phyloP scores from a whole-genome alignment of 1,140 invertebrate genomes.

The Drosophila kikkawai region DNA sequence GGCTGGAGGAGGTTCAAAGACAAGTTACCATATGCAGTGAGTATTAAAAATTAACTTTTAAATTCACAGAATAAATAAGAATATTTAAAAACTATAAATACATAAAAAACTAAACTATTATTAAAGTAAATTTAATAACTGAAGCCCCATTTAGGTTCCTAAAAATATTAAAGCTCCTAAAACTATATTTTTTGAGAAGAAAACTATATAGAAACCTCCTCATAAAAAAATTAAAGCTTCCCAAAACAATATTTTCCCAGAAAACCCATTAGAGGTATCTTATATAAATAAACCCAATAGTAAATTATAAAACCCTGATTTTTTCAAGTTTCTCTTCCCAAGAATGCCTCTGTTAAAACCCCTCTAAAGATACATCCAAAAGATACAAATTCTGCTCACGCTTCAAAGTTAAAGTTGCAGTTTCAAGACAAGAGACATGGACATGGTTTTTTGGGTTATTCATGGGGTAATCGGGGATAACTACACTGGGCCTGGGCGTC shows the following conservation, averaged over 20 bases:
- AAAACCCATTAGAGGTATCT: too few species aligned
- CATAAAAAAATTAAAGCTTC: too few species aligned
- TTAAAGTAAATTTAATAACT: neutral
- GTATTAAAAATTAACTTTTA: constrained; percentile 17
- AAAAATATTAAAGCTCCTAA: neutral
- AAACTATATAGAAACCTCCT: too few species aligned
- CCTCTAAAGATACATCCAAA: neutral
- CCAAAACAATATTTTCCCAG: too few species aligned
- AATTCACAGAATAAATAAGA: neutral
- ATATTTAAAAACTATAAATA: neutral
- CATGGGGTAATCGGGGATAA: constrained; percentile 62
- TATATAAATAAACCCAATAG: neutral
- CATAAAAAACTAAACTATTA: neutral
- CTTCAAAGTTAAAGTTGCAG: constrained; percentile 19
- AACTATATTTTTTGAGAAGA: too few species aligned
- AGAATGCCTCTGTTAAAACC: neutral
- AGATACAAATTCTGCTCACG: constrained; percentile 2
- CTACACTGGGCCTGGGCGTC: constrained; percentile 77
- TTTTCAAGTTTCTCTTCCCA: too few species aligned
- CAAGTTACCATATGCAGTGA: constrained; percentile 81
- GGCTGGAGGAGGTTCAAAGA: constrained; percentile 78
- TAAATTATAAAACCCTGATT: neutral
- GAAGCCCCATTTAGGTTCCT: neutral
- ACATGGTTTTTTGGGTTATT: constrained; percentile 1
- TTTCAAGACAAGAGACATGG: constrained; percentile 39